Base-by-base conservation (phyloP, 2,888 invertebrate species). In the Sepioteuthis lessoniana region DNA sequence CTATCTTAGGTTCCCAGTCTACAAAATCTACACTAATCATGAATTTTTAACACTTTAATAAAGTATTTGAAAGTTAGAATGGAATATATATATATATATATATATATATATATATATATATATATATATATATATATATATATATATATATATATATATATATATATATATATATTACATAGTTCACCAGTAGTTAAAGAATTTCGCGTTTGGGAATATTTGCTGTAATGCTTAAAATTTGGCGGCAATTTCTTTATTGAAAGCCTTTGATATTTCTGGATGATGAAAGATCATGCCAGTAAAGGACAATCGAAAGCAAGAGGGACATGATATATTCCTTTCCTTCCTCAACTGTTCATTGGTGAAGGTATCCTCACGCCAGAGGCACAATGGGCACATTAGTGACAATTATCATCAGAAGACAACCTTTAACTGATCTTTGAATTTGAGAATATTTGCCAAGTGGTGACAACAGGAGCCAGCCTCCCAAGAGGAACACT, bases 51-150 rank as follows among this genome's bases (percentile, higher is more conserved):
- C 8, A 60, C 0, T 28, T 60, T 42, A 42, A 42, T 42, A 42
- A n/a, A 42, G 42, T 7, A 42, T 42, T 42, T 42, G 42, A 42
- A 7, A 3, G 42, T 7, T 42, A 42, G 42, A 5, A 42, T 42
- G 42, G 3, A 42, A 42, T 42, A 60, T 60, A 60, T 60, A 60
- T 60, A 60, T 60, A 60, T 60, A 60, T 60, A 60, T 60, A 60
- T 60, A 60, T 60, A 60, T 60, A 60, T 60, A 60, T 60, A 60
- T 60, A 60, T 60, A 60, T 60, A 60, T 60, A 60, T 60, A 60
- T 60, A 60, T 60, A 60, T 60, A 60, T 60, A 60, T 60, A 60
- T 60, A 60, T 60, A 60, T 60, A 60, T 60, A 60, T 60, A 60
- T 60, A 60, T 60, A 60, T 60, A 60, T 60, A 60, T 60, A 60